phyloP scores from a whole-genome alignment of 2,888 invertebrate genomes.

The Choreutis nemorana region DNA sequence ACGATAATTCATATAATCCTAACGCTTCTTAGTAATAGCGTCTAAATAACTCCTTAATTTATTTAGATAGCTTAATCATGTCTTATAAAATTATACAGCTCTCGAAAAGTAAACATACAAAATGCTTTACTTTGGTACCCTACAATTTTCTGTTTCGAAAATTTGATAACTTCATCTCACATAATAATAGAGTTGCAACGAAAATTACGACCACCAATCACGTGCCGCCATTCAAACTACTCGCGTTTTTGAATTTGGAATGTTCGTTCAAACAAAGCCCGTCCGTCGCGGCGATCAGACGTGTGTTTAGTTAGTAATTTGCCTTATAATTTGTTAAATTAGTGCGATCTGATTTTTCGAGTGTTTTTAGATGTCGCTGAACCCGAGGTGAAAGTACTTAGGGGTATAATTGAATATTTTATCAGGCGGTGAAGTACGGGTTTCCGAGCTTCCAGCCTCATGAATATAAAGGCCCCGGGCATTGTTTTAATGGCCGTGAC shows the following conservation, averaged over 20 bases:
- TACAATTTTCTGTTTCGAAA: constrained; percentile 42
- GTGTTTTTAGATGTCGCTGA: constrained; percentile 36
- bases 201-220: constrained; percentile 40
- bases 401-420: constrained; percentile 40
- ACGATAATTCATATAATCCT: no score
- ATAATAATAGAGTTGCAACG: constrained; percentile 38
- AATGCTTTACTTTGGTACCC: no score
- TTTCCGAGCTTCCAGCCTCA: constrained; percentile 18
- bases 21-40: no score
- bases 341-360: no score
- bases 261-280: constrained; percentile 26
- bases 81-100: constrained; percentile 37
- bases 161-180: constrained; percentile 54
- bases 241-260: constrained; percentile 37
- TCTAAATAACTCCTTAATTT: no score
- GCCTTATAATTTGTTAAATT: constrained; percentile 30
- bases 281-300: constrained; percentile 28
- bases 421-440: no score
- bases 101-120: constrained; percentile 43
- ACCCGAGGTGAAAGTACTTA: constrained; percentile 33
- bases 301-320: constrained; percentile 43
- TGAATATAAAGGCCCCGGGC: constrained; percentile 29
- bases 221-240: constrained; percentile 12
- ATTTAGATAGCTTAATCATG: constrained; percentile 32
- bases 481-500: constrained; percentile 12